Percentiles rank a stretch among this genome's conserved stretches.
phyloP scores from a whole-genome alignment of 2,888 invertebrate species.

The Drosophila suboccidentalis region DNA sequence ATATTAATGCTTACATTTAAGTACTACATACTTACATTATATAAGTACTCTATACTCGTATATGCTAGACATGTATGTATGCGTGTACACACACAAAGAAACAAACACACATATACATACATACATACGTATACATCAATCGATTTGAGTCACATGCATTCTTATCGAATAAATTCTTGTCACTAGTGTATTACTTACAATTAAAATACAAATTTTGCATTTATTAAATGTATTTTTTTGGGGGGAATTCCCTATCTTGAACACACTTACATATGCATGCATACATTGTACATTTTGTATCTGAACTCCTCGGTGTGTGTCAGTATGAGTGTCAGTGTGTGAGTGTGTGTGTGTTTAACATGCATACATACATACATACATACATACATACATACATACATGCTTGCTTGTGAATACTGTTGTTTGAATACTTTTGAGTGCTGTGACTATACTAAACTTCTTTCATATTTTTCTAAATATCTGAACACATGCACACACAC shows the following conservation, averaged over 20 bases:
- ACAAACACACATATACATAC: conserved; percentile 5
- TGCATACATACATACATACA: conserved; percentile 15
- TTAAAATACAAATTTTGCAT: conserved; percentile 18
- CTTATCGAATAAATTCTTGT: conserved; percentile 7
- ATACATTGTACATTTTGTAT: conserved; percentile 9
- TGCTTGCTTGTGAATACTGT: conserved; percentile 2
- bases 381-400: conserved; percentile 15
- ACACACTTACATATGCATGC: conserved; percentile 19
- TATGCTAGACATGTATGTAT: conserved; percentile 13
- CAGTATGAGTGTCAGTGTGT: conserved; percentile 4
- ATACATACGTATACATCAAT: conserved; percentile 31
- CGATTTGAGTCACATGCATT: conserved; percentile 14
- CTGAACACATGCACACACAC: conserved; percentile 5
- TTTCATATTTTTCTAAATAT: not conserved
- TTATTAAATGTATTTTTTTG: not conserved
- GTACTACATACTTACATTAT: conserved; percentile 6
- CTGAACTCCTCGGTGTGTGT: not conserved
- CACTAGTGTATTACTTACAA: conserved; percentile 15
- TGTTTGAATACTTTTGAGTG: conserved; percentile 8
- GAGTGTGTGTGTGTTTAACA: conserved; percentile 1
- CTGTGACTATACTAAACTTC: conserved; percentile 4
- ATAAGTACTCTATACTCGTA: not conserved
- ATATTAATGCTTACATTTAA: conserved; percentile 8
- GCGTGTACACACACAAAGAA: not conserved
- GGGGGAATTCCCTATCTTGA: not conserved